These are phyloP conservation scores for Parauchenoglanis ngamensis DNA, from an alignment of 2,797 vertebrate species.

Conservation along the genomic window DNA sequence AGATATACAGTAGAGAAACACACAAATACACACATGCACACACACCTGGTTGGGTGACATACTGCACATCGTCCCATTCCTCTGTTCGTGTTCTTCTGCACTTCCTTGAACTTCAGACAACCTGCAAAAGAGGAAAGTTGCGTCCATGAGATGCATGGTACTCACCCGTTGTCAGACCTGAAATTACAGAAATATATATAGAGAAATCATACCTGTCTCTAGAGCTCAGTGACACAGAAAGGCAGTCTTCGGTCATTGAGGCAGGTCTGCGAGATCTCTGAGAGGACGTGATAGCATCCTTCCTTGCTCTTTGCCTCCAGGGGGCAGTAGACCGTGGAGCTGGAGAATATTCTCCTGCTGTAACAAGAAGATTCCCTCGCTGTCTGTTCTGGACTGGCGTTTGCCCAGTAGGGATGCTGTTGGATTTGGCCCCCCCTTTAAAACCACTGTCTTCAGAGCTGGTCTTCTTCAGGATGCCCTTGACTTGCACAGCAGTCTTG, in stretches of 20 bases:
- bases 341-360: conserved; percentile 49
- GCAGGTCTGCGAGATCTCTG: conserved; percentile 25
- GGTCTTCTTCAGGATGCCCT: conserved; percentile 78
- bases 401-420: conserved; percentile 45
- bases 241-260: conserved; percentile 45
- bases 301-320: conserved; percentile 71
- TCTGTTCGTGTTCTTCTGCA: conserved; percentile 29
- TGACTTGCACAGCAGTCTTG: conserved; percentile 59
- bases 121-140: not conserved
- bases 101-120: conserved; percentile 1
- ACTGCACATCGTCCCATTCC: conserved; percentile 4
- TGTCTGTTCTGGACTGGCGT: conserved; percentile 58
- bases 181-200: not conserved
- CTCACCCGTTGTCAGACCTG: not conserved
- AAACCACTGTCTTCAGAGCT: conserved; percentile 51
- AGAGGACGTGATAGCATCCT: conserved; percentile 56
- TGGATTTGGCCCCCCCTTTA: conserved; percentile 31
- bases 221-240: not conserved
- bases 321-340: conserved; percentile 50
- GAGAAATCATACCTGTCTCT: conserved; percentile 22
- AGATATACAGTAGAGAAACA: not conserved
- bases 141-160: not conserved
- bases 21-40: conserved; percentile 21
- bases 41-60: conserved; percentile 39
- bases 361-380: conserved; percentile 20